Base-by-base conservation (phyloP, 2,888 invertebrate species). In the Xestia xanthographa region DNA sequence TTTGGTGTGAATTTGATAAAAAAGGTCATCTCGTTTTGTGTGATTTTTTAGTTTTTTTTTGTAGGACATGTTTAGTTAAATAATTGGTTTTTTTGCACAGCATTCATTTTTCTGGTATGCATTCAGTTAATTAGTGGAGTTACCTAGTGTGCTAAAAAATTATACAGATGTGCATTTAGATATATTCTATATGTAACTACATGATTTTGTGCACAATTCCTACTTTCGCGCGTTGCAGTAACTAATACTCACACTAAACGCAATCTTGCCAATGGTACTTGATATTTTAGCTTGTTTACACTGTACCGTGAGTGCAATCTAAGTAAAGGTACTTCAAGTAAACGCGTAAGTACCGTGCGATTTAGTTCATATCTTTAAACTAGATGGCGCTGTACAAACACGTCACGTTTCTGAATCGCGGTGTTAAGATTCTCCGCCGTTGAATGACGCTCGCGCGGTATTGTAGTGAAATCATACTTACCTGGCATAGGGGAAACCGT, bases 361-460 rank as follows among this genome's bases (percentile, higher is more conserved):
- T 26, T 76, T 60, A 60, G 67, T 76, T 50, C 76, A 14, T 14
- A 48, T 20, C 2, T 75, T 29, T 5, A 14, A 76, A 76, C 58
- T 67, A 67, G 76, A 76, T 76, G 76, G 77, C 48, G 77, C 58
- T 67, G 58, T 50, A 17, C 41, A 34, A 12, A 34, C 34, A 76
- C 58, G 76, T 76, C 76, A 76, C 67, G 38, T 58, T 76, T 17
- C 48, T 75, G 76, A 76, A 60, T 76, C 76, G 67, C 76, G 76
- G 58, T 76, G 67, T 67, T 43, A 60, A 50, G 74, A 74, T 20
- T 73, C 62, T 73, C 73, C 41, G 34, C 20, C 14, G 73, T 50
- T 11, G 73, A 73, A 74, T 0, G 73, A 74, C 73, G 29, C 17
- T 29, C 72, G 5, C 48, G 8, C 17, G 17, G 12, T n/a, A 14